A percentile compares a stretch with the other conserved stretches of the same genome.
phyloP scores from a whole-genome alignment of 35 echinoderm and acorn worm species.

The Strongylocentrotus purpuratus region DNA sequence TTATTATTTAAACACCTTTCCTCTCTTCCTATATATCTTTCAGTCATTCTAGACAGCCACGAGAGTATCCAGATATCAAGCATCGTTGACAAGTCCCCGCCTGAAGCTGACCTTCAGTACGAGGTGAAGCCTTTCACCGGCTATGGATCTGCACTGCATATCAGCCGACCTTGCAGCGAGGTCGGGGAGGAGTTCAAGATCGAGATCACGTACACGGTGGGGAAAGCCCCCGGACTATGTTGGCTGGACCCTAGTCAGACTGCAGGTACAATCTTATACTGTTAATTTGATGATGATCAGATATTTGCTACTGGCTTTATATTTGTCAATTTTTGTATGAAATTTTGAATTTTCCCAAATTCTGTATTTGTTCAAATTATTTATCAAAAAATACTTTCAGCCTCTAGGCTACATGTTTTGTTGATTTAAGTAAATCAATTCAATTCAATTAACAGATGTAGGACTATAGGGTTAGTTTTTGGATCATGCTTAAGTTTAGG shows the following conservation, averaged over 20 bases:
- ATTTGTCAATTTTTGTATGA: too few species aligned
- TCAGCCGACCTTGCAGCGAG: constrained; percentile 16
- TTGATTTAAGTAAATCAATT: too few species aligned
- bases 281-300: neutral
- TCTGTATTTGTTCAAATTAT: too few species aligned
- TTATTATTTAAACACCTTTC: neutral
- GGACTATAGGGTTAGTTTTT: too few species aligned
- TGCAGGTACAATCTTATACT: constrained; percentile 24
- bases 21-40: neutral
- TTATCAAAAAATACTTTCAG: too few species aligned
- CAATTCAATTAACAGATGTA: too few species aligned
- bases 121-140: constrained; percentile 14
- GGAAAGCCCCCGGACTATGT: constrained; percentile 50
- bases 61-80: constrained; percentile 46
- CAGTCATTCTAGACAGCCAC: constrained; percentile 64
- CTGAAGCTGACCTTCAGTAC: neutral
- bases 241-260: constrained; percentile 65
- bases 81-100: constrained; percentile 23
- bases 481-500: too few species aligned
- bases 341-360: too few species aligned
- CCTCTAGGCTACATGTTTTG: too few species aligned
- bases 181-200: constrained; percentile 63
- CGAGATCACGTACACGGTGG: constrained; percentile 43
- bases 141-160: constrained; percentile 65
- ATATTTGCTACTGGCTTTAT: too few species aligned